Base-by-base conservation (phyloP, 2,113 vertebrate species). In the Phylloscopus trochilus region DNA sequence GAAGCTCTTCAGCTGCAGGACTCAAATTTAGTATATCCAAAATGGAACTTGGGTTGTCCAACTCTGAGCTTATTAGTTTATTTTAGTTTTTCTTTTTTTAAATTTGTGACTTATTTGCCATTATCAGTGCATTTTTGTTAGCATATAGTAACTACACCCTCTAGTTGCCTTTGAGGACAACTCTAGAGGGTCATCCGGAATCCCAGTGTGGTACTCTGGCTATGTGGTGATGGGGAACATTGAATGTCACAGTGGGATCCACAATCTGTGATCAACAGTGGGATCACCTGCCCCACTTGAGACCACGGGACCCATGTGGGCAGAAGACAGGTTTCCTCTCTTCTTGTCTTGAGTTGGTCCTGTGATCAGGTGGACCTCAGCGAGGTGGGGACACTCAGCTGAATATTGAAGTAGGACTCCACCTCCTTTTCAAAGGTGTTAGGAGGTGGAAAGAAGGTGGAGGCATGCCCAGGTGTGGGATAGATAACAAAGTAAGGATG, bases 201-300 rank as follows among this genome's bases (percentile, higher is more conserved):
- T 26, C 22, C n/a, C 21, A 6, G 6, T 28, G 46, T 86, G n/a
- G 21, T 77, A 22, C 27, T 62, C 43, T 79, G 78, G n/a, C 47
- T 69, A 0, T 62, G n/a, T 6, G 9, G 33, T 11, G 1, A 6
- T 52, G 44, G 52, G 13, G 16, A 52, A 9, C 7, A 11, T 53
- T 66, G 41, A 33, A 16, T 69, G 41, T 87, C 0, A 0, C 2
- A 3, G 23, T 70, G 68, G 53, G 13, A 83, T 68, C n/a, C n/a
- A 51, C 30, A 41, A 3, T 15, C 15, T 33, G 4, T 69, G 49
- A 20, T 30, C 0, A 1, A 10, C 28, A 37, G 28, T 39, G 39
- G 30, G 35, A 44, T 84, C 15, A 52, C 44, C 49, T 77, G 27
- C 4, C 22, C 11, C 23, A 7, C 30, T 89, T 15, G 8, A 23